Conservation (phyloP, 2,113 vertebrate genomes). For the Antigone vipio region DNA sequence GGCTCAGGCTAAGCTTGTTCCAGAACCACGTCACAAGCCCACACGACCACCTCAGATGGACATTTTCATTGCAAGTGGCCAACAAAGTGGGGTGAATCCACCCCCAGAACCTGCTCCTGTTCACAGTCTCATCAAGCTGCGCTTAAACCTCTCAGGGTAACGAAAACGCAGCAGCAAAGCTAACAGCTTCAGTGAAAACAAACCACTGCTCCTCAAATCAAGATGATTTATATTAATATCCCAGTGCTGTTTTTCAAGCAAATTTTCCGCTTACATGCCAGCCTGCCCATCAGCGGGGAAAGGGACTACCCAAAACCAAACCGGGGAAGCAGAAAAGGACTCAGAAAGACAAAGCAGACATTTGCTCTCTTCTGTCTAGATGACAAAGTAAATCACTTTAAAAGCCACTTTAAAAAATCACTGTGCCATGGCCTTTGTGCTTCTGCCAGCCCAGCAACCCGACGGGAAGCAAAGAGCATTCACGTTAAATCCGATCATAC, state of each 20-base stretch:
- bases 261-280: not conserved
- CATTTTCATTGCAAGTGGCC: not conserved
- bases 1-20: not conserved
- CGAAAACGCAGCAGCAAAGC: not conserved
- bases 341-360: not conserved
- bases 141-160: not conserved
- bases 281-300: not conserved
- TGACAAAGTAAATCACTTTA: not conserved
- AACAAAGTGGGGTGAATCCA: accelerated
- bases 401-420: not conserved
- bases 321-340: not conserved
- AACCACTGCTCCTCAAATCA: not conserved
- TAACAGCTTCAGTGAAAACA: not conserved
- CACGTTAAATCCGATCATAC: not conserved
- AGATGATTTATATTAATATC: not conserved
- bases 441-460: not conserved
- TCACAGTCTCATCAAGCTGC: not conserved
- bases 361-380: not conserved
- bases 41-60: not conserved
- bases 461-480: not conserved
- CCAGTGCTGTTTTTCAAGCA: not conserved
- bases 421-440: not conserved
- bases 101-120: not conserved
- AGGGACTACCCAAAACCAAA: not conserved
- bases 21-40: accelerated